Conservation (phyloP, 2,113 vertebrate species). For the Pseudopipra pipra region DNA sequence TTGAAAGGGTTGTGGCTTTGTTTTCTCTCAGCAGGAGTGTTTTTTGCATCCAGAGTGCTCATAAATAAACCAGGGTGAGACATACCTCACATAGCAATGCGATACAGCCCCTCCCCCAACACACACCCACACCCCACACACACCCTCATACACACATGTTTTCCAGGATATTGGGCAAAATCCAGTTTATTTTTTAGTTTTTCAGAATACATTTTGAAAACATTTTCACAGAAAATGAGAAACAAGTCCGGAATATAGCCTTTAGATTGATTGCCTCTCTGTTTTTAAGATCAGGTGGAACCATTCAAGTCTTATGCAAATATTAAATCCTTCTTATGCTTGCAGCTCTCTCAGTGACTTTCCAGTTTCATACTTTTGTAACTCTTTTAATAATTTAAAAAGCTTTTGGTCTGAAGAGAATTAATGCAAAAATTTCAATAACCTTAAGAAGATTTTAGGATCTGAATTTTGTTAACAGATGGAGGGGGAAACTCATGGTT, state of each 20-base stretch:
- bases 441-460: not conserved
- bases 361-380: not conserved
- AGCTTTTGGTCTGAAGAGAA: not conserved
- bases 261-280: not conserved
- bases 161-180: not conserved
- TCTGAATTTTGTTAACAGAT: conserved; percentile 29
- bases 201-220: not conserved
- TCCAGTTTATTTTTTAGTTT: not conserved
- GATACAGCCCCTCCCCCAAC: too few relatives aligned
- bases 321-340: not conserved
- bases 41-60: not conserved
- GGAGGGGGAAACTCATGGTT: conserved; percentile 16
- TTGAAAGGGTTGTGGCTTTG: not conserved
- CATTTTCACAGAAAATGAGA: not conserved
- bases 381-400: not conserved
- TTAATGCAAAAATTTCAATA: not conserved
- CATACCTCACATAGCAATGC: not conserved
- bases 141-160: not conserved
- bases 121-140: not conserved
- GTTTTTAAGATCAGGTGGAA: not conserved
- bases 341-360: not conserved
- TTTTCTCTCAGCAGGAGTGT: not conserved
- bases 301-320: not conserved
- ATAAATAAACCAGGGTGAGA: not conserved
- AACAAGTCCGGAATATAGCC: not conserved